Evolutionary conservation across 2,888 invertebrate genomes (phyloP), one percentile per base, ranked within the genome.

Genomic region (Drosophila engyochracea): DNA sequence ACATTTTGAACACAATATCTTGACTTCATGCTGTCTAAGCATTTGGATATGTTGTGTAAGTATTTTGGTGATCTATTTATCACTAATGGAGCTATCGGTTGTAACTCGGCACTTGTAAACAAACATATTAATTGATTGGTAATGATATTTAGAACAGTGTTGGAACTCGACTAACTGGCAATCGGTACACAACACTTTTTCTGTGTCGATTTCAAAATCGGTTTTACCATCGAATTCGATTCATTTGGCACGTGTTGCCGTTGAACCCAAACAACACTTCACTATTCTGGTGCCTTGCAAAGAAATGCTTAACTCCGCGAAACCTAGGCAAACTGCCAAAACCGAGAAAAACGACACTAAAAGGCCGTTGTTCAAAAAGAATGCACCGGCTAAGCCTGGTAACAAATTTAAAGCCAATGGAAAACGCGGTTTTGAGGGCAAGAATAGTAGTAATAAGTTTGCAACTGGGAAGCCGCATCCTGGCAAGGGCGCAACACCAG

Each of bases 221-320:
- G 10, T 19, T 47, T 9, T 16, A 22, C 2, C 22, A 33, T 58
- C 65, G 44, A 31, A 30, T 54, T 6, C 7, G 57, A 33, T 33
- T 41, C 19, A 61, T 12, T 69, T 63, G 44, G 81, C 77, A 78
- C 77, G 77, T 78, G 77, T 76, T 76, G 70, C 62, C 63, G 52
- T 28, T 66, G 47, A 30, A 58, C 39, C 30, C 51, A 53, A 53
- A 69, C 60, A 79, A 47, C 7, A 37, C 14, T 37, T 37, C 4
- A 4, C 9, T 4, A 7, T 47, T 37, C 14, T 58, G 63, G 16
- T 57, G 16, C 25, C 9, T 58, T 16, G 6, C 5, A 30, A 51
- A 12, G 33, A 28, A 22, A 65, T 75, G 75, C 19, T 53, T n/a
- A 55, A n/a, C 22, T 25, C 75, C 53, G 41, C 52, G 22, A 52